phyloP scores from a whole-genome alignment of 1,140 invertebrate genomes.

The Reticulitermes speratus region DNA sequence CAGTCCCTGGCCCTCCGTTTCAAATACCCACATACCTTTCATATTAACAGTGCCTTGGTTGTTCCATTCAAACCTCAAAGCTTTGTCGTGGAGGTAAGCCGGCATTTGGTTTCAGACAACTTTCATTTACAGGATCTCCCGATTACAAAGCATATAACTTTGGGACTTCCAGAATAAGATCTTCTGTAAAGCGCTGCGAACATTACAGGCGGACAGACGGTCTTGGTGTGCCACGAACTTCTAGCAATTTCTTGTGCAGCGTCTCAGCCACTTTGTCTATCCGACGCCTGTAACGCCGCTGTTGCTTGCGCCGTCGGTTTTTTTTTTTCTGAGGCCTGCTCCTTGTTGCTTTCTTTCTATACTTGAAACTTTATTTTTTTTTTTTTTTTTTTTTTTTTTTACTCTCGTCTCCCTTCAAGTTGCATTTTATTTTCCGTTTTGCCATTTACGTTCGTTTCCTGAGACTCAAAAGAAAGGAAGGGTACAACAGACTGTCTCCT shows the following conservation, averaged over 20 bases:
- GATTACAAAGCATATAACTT: background rate
- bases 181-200: background rate
- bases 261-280: background rate
- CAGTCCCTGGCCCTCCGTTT: no score
- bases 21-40: no score
- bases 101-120: background rate
- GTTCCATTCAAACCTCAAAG: no score
- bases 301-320: background rate
- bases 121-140: background rate
- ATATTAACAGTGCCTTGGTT: no score
- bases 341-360: background rate
- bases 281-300: background rate
- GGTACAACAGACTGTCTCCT: background rate
- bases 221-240: background rate
- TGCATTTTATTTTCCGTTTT: constrained; percentile 2
- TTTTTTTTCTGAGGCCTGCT: background rate
- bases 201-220: background rate
- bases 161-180: background rate
- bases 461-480: background rate
- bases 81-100: no score
- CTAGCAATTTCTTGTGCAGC: background rate
- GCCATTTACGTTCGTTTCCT: background rate
- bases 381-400: background rate
- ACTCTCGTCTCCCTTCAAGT: background rate
- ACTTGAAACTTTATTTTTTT: background rate